A percentile compares a stretch with the other conserved stretches of the same genome.
Conservation (phyloP, 2,113 vertebrate genomes). For the Scolopax mira region DNA sequence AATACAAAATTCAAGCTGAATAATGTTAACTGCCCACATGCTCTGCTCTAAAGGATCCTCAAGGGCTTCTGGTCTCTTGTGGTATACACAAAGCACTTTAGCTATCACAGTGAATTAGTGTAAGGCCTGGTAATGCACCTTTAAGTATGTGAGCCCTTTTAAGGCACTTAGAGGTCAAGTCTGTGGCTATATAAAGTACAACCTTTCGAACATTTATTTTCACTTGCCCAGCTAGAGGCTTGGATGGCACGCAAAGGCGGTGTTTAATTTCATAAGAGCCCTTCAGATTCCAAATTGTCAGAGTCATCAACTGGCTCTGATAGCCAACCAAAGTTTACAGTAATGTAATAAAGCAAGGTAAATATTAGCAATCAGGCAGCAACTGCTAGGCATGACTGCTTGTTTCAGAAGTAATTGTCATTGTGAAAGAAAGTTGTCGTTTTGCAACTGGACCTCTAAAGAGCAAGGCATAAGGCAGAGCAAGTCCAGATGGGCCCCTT, state of each 20-base stretch:
- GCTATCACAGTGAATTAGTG: conserved; percentile 91
- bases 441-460: conserved; percentile 20
- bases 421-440: not conserved
- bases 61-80: conserved; percentile 77
- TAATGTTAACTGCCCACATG: conserved; percentile 81
- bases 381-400: not conserved
- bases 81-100: conserved; percentile 87
- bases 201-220: conserved; percentile 77
- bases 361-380: conserved; percentile 41
- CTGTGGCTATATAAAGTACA: conserved; percentile 78
- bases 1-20: conserved; percentile 85
- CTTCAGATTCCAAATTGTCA: conserved; percentile 62
- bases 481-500: conserved; percentile 10
- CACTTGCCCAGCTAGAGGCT: conserved; percentile 70
- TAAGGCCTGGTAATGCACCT: conserved; percentile 89
- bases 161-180: conserved; percentile 82
- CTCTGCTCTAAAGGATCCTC: conserved; percentile 72
- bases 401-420: conserved; percentile 15
- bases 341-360: conserved; percentile 51
- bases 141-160: conserved; percentile 86
- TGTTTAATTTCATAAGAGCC: conserved; percentile 68
- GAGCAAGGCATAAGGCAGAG: not conserved
- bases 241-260: conserved; percentile 57
- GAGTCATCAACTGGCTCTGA: conserved; percentile 37
- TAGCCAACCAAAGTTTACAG: conserved; percentile 46